Base-by-base conservation (phyloP, 1,140 invertebrate genomes). In the Drosophila lacteicornis region DNA sequence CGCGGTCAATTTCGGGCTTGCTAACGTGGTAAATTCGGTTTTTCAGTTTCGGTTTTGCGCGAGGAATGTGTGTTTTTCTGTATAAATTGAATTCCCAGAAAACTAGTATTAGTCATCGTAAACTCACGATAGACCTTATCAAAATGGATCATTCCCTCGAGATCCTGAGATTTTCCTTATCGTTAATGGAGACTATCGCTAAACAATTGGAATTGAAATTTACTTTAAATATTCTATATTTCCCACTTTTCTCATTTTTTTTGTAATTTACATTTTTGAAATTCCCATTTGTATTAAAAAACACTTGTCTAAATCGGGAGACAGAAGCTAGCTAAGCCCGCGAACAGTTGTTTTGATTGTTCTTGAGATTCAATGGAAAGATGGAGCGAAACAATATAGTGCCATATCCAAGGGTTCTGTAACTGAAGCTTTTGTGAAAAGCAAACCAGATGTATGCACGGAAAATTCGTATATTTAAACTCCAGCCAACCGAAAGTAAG, bases 21-120 rank as follows among this genome's bases (percentile, higher is more conserved):
- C 62, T 75, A 76, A 69, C 75, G 75, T 78, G 75, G 75, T 76
- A 55, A 46, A 59, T 40, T 53, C 11, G 2, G 47, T 46, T 7
- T 33, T 22, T 22, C 19, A 22, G 19, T 22, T 22, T 22, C 19
- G 19, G 19, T 22, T 22, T 27, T 50, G 8, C 4, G 40, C 11
- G 19, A 33, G 25, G 27, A 36, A 33, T 33, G 30, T 33, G 8
- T 33, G 30, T 33, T 33, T 0, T 7, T 9, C 30, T 9, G 50
- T 9, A 13, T 15, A 40, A 40, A 22, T 4, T 13, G 2, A 9
- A 25, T 56, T 40, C 1, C 8, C 13, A 40, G 53, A 40, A 22
- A 40, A 22, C 7, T 11, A 2, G 7, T 19, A 25, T 56, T 56
- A 40, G 53, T 56, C 53, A 56, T 56, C 53, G 4, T 25, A 36